Percentiles rank a stretch among this genome's conserved stretches.
These are phyloP conservation scores for Myotis planiceps DNA, from an alignment of 2,797 vertebrate species.

Conservation along the genomic window DNA sequence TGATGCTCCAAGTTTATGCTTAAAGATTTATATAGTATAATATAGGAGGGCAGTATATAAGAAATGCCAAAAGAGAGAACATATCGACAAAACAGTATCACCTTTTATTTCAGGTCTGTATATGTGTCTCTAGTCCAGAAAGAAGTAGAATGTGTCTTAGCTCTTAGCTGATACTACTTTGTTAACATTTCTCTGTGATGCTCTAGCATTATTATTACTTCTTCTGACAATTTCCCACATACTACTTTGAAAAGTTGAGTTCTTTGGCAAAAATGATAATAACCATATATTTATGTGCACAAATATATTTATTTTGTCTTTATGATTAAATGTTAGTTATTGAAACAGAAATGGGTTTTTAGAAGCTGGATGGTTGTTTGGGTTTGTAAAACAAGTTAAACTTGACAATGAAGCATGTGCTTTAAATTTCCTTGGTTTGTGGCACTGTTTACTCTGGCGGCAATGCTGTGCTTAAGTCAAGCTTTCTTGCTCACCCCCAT, in stretches of 20 bases:
- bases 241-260: not conserved
- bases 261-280: slow-evolving; percentile 28
- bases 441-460: slow-evolving; percentile 87
- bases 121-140: not conserved
- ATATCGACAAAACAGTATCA: not conserved
- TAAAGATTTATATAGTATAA: not conserved
- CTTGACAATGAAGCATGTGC: slow-evolving; percentile 87
- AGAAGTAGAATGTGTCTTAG: not conserved
- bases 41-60: not conserved
- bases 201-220: not conserved
- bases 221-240: not conserved
- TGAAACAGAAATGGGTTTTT: slow-evolving; percentile 81
- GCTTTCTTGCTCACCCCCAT: slow-evolving; percentile 77
- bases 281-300: not conserved
- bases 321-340: slow-evolving; percentile 77
- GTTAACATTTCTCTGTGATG: not conserved
- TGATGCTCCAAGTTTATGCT: not conserved
- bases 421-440: slow-evolving; percentile 87
- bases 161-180: not conserved
- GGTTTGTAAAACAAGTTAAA: slow-evolving; percentile 86
- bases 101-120: not conserved
- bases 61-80: not conserved
- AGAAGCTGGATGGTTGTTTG: slow-evolving; percentile 85
- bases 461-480: slow-evolving; percentile 81
- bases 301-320: slow-evolving; percentile 74